Conservation (phyloP, 2,888 invertebrate genomes). For the Anorthoa munda region DNA sequence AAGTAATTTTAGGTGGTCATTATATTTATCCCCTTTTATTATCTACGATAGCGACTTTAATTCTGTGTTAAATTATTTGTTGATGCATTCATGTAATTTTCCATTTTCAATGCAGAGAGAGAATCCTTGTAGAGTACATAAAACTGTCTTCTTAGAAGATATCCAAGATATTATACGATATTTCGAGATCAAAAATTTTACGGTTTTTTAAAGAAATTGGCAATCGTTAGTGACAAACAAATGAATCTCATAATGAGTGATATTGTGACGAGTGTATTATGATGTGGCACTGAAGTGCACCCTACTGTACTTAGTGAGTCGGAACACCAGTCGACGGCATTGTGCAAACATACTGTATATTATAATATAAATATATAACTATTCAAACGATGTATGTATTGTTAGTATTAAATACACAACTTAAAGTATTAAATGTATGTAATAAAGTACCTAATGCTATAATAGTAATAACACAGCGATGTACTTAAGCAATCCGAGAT, state of each 20-base stretch:
- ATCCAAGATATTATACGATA: not conserved
- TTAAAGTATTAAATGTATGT: conserved; percentile 86
- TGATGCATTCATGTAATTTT: not conserved
- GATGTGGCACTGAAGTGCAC: conserved; percentile 56
- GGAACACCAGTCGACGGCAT: conserved; percentile 58
- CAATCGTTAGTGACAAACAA: conserved; percentile 24
- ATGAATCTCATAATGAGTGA: conserved; percentile 41
- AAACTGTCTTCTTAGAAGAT: not conserved
- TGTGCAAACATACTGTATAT: conserved; percentile 80
- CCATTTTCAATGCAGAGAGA: not conserved
- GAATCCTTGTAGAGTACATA: not conserved
- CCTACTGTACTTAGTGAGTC: conserved; percentile 58
- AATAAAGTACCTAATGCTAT: conserved; percentile 85
- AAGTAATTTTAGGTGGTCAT: too few species aligned
- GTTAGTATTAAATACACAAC: conserved; percentile 88
- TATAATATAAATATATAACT: conserved; percentile 83
- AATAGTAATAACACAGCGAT: conserved; percentile 82
- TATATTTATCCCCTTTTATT: too few species aligned
- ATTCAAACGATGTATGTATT: conserved; percentile 85
- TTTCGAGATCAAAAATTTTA: not conserved
- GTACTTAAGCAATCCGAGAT: conserved; percentile 88
- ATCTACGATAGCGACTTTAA: not conserved
- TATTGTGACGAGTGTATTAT: conserved; percentile 33
- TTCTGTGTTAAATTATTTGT: not conserved
- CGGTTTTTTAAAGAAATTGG: conserved; percentile 6